These are phyloP conservation scores for Acipenser oxyrinchus DNA, from an alignment of 2,797 vertebrate species.

Conservation along the genomic window DNA sequence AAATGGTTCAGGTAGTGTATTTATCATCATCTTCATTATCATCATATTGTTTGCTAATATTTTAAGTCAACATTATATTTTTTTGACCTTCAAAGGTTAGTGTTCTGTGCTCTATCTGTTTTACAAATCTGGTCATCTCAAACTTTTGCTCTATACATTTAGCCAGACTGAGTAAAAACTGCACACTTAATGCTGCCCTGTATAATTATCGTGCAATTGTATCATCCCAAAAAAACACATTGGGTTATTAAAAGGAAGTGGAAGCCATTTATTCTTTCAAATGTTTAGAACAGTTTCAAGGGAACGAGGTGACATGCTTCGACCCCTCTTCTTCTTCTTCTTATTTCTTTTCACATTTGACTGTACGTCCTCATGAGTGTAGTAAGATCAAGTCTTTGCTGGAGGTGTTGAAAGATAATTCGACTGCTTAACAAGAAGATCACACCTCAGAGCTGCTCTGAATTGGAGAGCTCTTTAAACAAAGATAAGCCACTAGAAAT, in stretches of 20 bases:
- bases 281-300: background rate
- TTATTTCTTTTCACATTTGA: background rate
- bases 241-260: background rate
- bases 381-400: background rate
- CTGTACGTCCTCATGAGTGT: background rate
- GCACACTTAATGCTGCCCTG: too few species aligned
- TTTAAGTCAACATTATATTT: too few species aligned
- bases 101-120: too few species aligned
- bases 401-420: background rate
- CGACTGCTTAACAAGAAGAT: slow-evolving; percentile 3
- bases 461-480: slow-evolving; percentile 4
- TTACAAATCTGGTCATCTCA: too few species aligned
- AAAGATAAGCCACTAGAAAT: slow-evolving; percentile 7
- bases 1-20: too few species aligned
- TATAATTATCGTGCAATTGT: too few species aligned
- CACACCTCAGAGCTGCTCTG: background rate
- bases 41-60: too few species aligned
- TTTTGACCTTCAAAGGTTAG: too few species aligned
- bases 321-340: background rate
- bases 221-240: too few species aligned
- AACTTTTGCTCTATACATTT: too few species aligned
- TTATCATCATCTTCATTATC: too few species aligned
- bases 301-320: background rate
- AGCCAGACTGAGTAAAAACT: too few species aligned
- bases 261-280: background rate